phyloP scores from a whole-genome alignment of 2,888 invertebrate genomes.

The Protophormia terraenovae region DNA sequence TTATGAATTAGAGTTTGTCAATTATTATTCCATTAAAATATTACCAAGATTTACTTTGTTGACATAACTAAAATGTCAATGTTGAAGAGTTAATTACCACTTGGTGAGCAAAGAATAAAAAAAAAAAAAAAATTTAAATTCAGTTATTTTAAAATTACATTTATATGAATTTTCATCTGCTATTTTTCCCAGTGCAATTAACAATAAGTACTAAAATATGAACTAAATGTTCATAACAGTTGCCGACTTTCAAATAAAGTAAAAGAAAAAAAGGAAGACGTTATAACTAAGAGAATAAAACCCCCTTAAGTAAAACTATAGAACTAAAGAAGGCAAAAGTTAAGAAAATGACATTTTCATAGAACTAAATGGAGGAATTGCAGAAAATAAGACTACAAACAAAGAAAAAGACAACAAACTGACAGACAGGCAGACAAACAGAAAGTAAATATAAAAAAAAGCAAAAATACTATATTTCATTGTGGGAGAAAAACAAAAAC shows the following conservation, averaged over 20 bases:
- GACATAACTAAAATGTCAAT: no score
- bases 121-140: neutral
- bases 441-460: conserved; percentile 8
- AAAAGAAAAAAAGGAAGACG: neutral
- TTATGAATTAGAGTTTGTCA: neutral
- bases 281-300: conserved; percentile 25
- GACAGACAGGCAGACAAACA: conserved; percentile 1
- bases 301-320: conserved; percentile 48
- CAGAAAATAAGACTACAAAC: neutral
- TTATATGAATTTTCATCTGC: neutral
- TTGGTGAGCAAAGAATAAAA: neutral
- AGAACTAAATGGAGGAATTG: conserved; percentile 21
- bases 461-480: conserved; percentile 13
- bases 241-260: conserved; percentile 31
- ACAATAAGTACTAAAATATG: conserved; percentile 44
- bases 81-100: no score
- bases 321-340: conserved; percentile 58
- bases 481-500: conserved; percentile 23
- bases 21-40: neutral
- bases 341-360: conserved; percentile 62
- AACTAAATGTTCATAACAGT: conserved; percentile 59
- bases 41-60: no score
- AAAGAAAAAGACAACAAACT: neutral
- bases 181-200: conserved; percentile 15
- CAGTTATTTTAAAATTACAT: no score